Evolutionary conservation across 2,888 invertebrate genomes (phyloP), one percentile per base, ranked within the genome.

Genomic region (Azorinus chamasolen): DNA sequence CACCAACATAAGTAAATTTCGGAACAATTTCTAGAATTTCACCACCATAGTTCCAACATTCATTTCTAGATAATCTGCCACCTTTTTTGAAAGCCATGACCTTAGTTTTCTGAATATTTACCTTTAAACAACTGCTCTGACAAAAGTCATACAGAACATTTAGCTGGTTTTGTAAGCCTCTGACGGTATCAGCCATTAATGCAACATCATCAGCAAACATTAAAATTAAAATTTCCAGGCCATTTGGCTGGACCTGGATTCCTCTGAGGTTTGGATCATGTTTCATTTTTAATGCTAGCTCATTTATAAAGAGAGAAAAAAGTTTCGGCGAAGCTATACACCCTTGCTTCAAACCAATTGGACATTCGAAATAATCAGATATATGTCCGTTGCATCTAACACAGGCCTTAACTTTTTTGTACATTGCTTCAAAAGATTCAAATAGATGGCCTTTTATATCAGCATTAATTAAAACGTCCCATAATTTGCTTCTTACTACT

Each of bases 141-240:
- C 61, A 63, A 27, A 48, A 62, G n/a, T 4, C 48, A 22, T 63
- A 39, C 39, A 71, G 50, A 48, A 50, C 37, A 48, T 71, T 63
- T 32, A 63, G 37, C n/a, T n/a, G n/a, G n/a, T n/a, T n/a, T n/a
- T n/a, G n/a, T n/a, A n/a, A n/a, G n/a, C n/a, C 24, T 39, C 39
- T 6, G 16, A 55, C 57, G 2, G 63, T 63, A 16, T 71, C 57
- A 27, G 54, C 54, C 39, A 63, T 51, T 5, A 63, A 22, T 14
- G 71, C 57, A 14, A 64, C 48, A 45, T 71, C 63, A 39, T 64
- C 71, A 5, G 57, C 63, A 57, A 71, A 71, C n/a, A 71, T 18
- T 16, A 64, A 24, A n/a, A 50, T 6, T 2, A 32, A 27, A 22
- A 54, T 54, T 54, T 37, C 54, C 3, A 14, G 4, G 4, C 8